Evolutionary conservation across 2,888 invertebrate genomes (phyloP), one percentile per base, ranked within the genome.

Genomic region (Autographa gamma): DNA sequence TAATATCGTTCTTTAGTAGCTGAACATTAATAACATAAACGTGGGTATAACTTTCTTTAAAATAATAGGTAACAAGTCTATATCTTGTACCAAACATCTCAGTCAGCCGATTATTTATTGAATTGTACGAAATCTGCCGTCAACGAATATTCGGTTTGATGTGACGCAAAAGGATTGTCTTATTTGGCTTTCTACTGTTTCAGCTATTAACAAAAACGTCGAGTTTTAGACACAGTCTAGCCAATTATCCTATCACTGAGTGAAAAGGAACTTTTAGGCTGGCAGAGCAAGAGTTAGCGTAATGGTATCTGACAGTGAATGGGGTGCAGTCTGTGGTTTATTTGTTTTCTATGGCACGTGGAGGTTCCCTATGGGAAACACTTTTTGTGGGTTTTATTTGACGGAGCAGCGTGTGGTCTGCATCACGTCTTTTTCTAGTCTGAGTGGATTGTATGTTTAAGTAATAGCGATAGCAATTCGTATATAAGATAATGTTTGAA

Each of bases 31-130:
- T n/a, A n/a, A n/a, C n/a, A n/a, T n/a, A n/a, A n/a, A n/a, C n/a
- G n/a, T n/a, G n/a, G n/a, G n/a, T n/a, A n/a, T n/a, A 32, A 32
- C 32, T 6, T 34, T 34, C 8, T 34, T 34, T 6, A 8, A 38
- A 38, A 11, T 0, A 38, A 38, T 38, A 38, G 19, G 13, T 16
- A 14, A 8, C 4, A 63, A 66, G 31, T 41, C n/a, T 62, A n/a
- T 3, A 16, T 16, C 63, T 82, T 79, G 69, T 7, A 41, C 85
- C 81, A 74, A 25, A 66, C 72, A 61, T 76, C 67, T 79, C 80
- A 77, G 79, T 71, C 80, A 77, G 79, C 71, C 86, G 86, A 88
- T 85, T 89, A 90, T 90, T 90, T 90, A 90, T 90, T 89, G 90
- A 88, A 89, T 89, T 85, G 85, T 85, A 84, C 81, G 85, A 87